Evolutionary conservation across 2,797 vertebrate species (phyloP), one percentile per base, ranked within the genome.

Genomic region (Hypotaenidia okinawae): DNA sequence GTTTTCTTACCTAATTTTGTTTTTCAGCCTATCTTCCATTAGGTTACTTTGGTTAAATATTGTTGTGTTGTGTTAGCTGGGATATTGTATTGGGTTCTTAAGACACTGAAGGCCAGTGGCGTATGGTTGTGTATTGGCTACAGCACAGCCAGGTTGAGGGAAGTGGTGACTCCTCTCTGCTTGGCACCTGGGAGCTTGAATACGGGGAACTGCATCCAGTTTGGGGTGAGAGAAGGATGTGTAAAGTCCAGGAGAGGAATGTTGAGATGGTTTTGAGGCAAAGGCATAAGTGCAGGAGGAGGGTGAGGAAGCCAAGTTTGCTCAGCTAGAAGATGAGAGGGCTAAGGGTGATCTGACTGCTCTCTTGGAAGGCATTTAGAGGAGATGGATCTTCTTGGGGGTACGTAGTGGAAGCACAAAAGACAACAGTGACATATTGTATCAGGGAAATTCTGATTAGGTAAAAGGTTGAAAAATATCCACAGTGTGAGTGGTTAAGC

Each of bases 261-360:
- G 1, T 1, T 77, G 43, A 22, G 21, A 9, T 67, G n/a, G 5
- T 67, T 49, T 69, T 12, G 9, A n/a, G 7, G 5, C 54, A 67
- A 74, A 45, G 7, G 7, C 3, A 0, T 41, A 51, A 54, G n/a
- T 66, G 16, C 28, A 21, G 5, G 13, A 6, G 14, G 3, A 82
- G 25, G 8, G 32, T 43, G 52, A 77, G 24, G 14, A 72, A 35
- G 6, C 19, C 64, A 58, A 4, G 6, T 77, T 90, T 64, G 9
- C 18, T 78, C 5, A 72, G 1, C 15, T 8, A 23, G 49, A 51
- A 51, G 24, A 51, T 51, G 49, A 51, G 49, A 49, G 49, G 49
- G 13, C 49, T 51, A 23, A 51, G 47, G 47, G 47, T 49, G 22
- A 49, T 49, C 47, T 49, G 47, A 23, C 12, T 49, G 22, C 47